Percentiles rank a stretch among this genome's conserved stretches.
These are phyloP conservation scores for Gisinianus flammeolus DNA, from an alignment of 2,888 invertebrate genomes.

Conservation along the genomic window DNA sequence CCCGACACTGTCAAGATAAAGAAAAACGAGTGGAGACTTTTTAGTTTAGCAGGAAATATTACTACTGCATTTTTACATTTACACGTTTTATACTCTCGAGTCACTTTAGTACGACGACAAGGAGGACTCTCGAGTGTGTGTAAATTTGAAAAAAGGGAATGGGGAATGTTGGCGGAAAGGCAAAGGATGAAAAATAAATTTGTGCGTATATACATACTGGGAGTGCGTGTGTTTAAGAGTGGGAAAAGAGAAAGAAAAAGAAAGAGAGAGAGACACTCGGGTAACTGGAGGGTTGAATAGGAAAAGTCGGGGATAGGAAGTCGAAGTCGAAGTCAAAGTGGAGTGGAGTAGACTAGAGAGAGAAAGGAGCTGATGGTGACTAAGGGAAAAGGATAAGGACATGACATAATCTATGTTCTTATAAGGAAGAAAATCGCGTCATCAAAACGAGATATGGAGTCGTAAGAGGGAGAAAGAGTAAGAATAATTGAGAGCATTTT, in stretches of 20 bases:
- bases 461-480: conserved; percentile 7
- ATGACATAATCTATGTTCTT: conserved; percentile 31
- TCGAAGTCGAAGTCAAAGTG: neutral
- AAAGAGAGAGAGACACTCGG: conserved; percentile 6
- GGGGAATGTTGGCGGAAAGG: neutral
- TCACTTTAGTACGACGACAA: neutral
- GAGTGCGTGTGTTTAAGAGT: neutral
- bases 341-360: neutral
- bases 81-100: neutral
- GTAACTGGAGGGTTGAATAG: neutral
- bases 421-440: conserved; percentile 31
- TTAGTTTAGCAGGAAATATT: neutral
- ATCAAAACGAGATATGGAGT: conserved; percentile 30
- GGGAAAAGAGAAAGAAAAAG: neutral
- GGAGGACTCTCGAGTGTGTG: neutral
- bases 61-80: neutral
- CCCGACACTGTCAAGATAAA: conserved; percentile 66
- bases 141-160: conserved; percentile 2
- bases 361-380: neutral
- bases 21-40: neutral
- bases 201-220: neutral
- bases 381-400: conserved; percentile 3
- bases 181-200: neutral
- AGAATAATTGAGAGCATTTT: conserved; percentile 36
- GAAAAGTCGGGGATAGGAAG: neutral